Percentiles rank a stretch among this genome's conserved stretches.
phyloP scores from a whole-genome alignment of 2,888 invertebrate species.

The Dicyrtomina minuta region DNA sequence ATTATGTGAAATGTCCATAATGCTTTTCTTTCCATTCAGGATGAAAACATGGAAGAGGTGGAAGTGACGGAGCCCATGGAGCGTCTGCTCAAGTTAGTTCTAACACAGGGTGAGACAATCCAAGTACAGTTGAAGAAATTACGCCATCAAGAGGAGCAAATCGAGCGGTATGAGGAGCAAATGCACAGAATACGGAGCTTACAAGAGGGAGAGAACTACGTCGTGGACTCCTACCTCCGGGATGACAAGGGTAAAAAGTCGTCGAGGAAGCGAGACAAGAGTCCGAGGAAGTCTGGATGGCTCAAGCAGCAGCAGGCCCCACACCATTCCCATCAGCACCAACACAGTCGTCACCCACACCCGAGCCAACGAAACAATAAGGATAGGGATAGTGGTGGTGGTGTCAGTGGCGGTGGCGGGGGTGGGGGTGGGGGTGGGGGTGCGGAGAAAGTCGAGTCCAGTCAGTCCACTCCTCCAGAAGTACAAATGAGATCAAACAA shows the following conservation, averaged over 20 bases:
- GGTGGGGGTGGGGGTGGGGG: background rate
- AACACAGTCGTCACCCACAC: constrained; percentile 4
- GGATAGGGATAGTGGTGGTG: background rate
- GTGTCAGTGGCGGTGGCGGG: background rate
- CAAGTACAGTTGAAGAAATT: constrained; percentile 59
- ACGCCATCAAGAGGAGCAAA: constrained; percentile 72
- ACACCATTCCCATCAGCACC: background rate
- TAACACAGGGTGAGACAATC: constrained; percentile 65
- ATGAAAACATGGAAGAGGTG: constrained; percentile 25
- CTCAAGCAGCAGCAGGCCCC: constrained; percentile 27
- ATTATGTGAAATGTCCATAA: background rate
- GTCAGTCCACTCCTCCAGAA: constrained; percentile 35
- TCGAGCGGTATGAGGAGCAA: constrained; percentile 75
- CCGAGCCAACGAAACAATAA: background rate
- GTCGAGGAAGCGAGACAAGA: constrained; percentile 40
- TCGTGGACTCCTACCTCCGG: constrained; percentile 73
- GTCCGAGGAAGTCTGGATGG: constrained; percentile 57
- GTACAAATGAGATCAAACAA: constrained; percentile 38
- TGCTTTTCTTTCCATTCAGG: constrained; percentile 6
- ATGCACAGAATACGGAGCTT: constrained; percentile 72
- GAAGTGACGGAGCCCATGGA: constrained; percentile 57
- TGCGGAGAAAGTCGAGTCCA: background rate
- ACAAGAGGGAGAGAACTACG: constrained; percentile 76
- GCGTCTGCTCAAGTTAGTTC: constrained; percentile 62
- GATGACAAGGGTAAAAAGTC: constrained; percentile 55